phyloP scores from a whole-genome alignment of 1,140 invertebrate genomes.

The Alviniconcha marisindica region DNA sequence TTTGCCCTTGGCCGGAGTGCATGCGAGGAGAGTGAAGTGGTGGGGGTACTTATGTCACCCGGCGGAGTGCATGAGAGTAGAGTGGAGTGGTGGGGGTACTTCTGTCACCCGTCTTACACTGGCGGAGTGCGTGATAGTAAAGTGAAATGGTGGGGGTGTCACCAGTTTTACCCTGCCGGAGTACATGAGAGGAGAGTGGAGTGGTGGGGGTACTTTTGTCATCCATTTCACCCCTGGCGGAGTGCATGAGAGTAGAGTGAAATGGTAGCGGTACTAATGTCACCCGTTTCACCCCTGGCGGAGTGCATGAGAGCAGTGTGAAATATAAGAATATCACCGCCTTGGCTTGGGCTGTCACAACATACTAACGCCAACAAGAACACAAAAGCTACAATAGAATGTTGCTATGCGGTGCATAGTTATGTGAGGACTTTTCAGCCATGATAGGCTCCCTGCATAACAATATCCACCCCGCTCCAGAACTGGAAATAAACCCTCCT shows the following conservation, averaged over 20 bases:
- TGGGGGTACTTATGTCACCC: not conserved
- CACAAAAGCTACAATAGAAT: too few relatives aligned
- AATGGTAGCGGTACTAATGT: not conserved
- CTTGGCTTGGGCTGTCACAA: too few relatives aligned
- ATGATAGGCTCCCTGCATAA: too few relatives aligned
- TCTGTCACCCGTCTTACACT: too few relatives aligned
- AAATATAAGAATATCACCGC: too few relatives aligned
- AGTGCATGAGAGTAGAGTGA: not conserved
- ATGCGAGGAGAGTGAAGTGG: not conserved
- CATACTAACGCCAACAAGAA: too few relatives aligned
- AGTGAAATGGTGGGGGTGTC: not conserved
- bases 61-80: not conserved
- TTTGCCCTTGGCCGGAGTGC: not conserved
- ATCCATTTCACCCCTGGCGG: too few relatives aligned
- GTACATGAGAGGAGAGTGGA: not conserved
- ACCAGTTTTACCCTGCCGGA: not conserved
- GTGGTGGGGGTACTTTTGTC: too few relatives aligned
- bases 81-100: not conserved
- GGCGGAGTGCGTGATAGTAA: not conserved
- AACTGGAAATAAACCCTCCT: too few relatives aligned
- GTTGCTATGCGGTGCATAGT: too few relatives aligned
- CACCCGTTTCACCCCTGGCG: not conserved
- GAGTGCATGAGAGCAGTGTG: not conserved
- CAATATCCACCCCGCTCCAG: too few relatives aligned
- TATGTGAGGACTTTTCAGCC: too few relatives aligned